These are phyloP conservation scores for Drosophila macrospina DNA, from an alignment of 2,888 invertebrate species.

Conservation along the genomic window DNA sequence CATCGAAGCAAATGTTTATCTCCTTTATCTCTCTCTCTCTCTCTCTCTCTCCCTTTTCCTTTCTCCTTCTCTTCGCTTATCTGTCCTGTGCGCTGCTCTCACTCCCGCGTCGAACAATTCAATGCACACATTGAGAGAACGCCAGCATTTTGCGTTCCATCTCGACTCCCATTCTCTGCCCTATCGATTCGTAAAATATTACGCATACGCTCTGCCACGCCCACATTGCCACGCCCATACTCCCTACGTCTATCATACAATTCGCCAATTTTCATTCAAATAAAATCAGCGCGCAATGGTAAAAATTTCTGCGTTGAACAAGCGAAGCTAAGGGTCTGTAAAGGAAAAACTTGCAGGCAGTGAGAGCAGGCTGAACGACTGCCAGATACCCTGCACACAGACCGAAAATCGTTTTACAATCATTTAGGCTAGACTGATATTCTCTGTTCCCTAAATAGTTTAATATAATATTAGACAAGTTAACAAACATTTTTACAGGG, in stretches of 20 bases:
- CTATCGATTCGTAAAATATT: slow-evolving; percentile 64
- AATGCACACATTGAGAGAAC: slow-evolving; percentile 30
- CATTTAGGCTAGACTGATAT: fast-evolving
- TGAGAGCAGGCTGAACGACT: background rate
- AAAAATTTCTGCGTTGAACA: slow-evolving; percentile 36
- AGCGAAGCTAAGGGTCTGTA: slow-evolving; percentile 12
- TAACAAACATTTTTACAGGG: background rate
- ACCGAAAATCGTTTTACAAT: background rate
- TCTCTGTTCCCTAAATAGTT: background rate
- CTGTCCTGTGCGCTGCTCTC: background rate
- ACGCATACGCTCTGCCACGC: slow-evolving; percentile 77
- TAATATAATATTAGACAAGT: background rate
- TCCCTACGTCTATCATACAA: slow-evolving; percentile 75
- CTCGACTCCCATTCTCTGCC: background rate
- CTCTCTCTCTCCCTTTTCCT: slow-evolving; percentile 1
- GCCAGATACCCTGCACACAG: background rate
- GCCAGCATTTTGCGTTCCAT: slow-evolving; percentile 29
- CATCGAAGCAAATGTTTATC: slow-evolving; percentile 66
- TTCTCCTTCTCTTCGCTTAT: slow-evolving; percentile 7
- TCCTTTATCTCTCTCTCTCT: slow-evolving; percentile 15
- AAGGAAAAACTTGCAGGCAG: slow-evolving; percentile 13
- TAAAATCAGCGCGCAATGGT: slow-evolving; percentile 69
- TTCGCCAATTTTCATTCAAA: slow-evolving; percentile 80
- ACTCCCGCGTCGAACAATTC: slow-evolving; percentile 4
- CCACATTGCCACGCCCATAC: slow-evolving; percentile 62